Evolutionary conservation across 2,888 invertebrate genomes (phyloP).

Genomic region (Agrochola circellaris): DNA sequence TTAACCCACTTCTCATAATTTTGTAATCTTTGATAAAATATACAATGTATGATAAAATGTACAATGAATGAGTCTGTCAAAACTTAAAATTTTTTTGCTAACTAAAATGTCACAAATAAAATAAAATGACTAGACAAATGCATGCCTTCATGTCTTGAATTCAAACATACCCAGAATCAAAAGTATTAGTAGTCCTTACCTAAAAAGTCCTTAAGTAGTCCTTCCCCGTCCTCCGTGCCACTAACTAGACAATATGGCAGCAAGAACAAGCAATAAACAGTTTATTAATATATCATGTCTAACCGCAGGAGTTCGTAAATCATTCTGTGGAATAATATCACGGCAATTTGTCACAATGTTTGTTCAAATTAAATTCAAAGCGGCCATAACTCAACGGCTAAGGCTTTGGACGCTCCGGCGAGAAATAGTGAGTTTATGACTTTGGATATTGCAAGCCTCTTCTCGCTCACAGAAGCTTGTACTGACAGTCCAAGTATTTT

Average conservation of each 20-base stretch:
- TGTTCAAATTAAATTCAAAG: constrained; percentile 47
- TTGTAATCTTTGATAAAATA: no score
- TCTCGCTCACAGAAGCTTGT: neutral
- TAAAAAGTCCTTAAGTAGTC: no score
- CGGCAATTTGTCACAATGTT: constrained; percentile 27
- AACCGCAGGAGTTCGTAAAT: constrained; percentile 33
- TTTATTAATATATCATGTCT: constrained; percentile 19
- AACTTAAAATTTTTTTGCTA: no score
- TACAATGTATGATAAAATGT: no score
- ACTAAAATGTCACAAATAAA: neutral
- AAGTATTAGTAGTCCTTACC: constrained; percentile 4
- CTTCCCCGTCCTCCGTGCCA: neutral
- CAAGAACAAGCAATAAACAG: constrained; percentile 21
- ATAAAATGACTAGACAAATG: neutral
- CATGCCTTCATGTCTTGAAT: neutral
- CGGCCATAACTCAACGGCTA: constrained; percentile 23
- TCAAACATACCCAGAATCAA: neutral
- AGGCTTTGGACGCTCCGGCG: neutral
- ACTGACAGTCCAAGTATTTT: neutral
- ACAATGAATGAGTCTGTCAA: no score
- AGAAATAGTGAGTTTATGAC: neutral
- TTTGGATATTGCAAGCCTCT: neutral
- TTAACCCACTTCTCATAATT: no score
- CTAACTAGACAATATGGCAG: constrained; percentile 42
- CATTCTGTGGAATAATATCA: constrained; percentile 29